Evolutionary conservation across 2,888 invertebrate species (phyloP), one percentile per base, ranked within the genome.

Genomic region (Trachelus iudaicus): DNA sequence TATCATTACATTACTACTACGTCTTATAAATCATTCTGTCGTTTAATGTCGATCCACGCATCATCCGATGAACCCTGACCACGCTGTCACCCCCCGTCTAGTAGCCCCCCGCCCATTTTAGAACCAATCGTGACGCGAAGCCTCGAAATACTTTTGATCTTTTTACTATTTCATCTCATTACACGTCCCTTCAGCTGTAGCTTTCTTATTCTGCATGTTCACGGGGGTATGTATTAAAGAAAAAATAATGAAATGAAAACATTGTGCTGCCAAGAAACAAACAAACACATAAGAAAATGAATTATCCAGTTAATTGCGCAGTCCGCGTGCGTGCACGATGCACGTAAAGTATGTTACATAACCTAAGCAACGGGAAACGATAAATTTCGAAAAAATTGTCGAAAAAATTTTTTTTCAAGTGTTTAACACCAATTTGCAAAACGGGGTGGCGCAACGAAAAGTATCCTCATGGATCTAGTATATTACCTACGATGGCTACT

Each of bases 101-200:
- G 40, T 56, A 56, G 40, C 40, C 40, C 15, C 40, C 40, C 40
- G 13, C 23, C 23, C 23, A 9, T 6, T 23, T 15, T 56, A 56
- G 40, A 56, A 56, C 2, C 23, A 15, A 56, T 56, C 23, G 9
- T 23, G 23, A 23, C 23, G 40, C 40, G 23, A 40, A 23, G 40
- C 23, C 9, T 56, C 40, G 23, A 56, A 2, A 56, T 56, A 56
- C 23, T 56, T 56, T 56, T 56, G 23, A 56, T 56, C 84, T 85
- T 84, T 86, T 84, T 84, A 85, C 85, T 71, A 34, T 71, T 71
- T 33, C 33, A 30, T 71, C 30, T 33, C 71, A 9, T 31, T 71
- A 30, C 13, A 34, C 23, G 30, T 71, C 71, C 13, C 30, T 33
- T 30, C 40, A 0, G 15, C 40, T 40, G 15, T 40, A 6, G 23